A percentile compares a stretch with the other conserved stretches of the same genome.
Evolutionary conservation across 2,797 vertebrate genomes (phyloP).

Genomic region (Smutsia gigantea): DNA sequence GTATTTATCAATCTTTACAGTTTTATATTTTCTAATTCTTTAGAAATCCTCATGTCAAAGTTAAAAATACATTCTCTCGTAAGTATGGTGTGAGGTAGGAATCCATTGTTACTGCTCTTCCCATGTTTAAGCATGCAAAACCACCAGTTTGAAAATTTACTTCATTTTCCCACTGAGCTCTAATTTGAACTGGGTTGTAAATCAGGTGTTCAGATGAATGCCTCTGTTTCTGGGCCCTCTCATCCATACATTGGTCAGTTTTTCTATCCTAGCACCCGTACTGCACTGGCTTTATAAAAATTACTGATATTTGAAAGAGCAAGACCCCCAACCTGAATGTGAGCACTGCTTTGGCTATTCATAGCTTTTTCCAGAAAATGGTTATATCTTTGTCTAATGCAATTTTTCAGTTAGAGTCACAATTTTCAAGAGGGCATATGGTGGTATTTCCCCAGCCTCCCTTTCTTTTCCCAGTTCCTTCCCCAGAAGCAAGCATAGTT

Average conservation of each 20-base stretch:
- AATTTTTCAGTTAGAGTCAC: not conserved
- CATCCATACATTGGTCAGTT: not conserved
- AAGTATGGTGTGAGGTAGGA: not conserved
- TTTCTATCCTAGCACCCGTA: not conserved
- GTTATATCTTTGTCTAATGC: not conserved
- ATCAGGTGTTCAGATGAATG: not conserved
- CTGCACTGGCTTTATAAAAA: not conserved
- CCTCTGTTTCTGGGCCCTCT: not conserved
- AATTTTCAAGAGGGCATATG: not conserved
- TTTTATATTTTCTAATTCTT: not conserved
- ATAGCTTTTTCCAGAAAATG: constrained; percentile 2
- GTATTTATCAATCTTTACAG: not conserved
- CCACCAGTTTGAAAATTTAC: not conserved
- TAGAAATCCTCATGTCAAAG: not conserved
- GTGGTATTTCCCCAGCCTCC: not conserved
- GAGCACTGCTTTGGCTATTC: not conserved
- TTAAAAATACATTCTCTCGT: not conserved
- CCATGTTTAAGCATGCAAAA: not conserved
- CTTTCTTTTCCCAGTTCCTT: not conserved
- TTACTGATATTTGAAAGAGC: not conserved
- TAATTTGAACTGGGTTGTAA: not conserved
- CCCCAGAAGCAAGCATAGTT: not conserved
- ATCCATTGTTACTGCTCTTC: not conserved
- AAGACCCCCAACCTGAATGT: not conserved
- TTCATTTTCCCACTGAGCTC: not conserved